Evolutionary conservation across 2,113 vertebrate genomes (phyloP), one percentile per base, ranked within the genome.

Genomic region (Serilophus lunatus): DNA sequence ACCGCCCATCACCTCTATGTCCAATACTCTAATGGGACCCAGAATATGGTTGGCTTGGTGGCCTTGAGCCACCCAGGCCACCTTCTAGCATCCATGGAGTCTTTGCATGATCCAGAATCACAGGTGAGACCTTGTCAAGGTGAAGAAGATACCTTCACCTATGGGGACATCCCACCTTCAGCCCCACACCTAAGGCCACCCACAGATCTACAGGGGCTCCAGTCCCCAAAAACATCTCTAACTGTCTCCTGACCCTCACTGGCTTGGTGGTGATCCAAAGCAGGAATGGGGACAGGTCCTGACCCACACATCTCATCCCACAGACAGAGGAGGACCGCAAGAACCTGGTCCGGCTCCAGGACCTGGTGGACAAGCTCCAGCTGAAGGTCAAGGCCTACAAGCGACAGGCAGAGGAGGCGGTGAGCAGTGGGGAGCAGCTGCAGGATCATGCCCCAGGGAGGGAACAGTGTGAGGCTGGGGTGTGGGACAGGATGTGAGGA

Each of bases 371-470:
- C 71, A 94, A 94, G 26, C 93, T 94, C 19, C 93, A 94, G 14
- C 3, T 92, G 93, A 94, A 94, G 20, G 93, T 94, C 86, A 94
- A 94, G 26, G 26, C 93, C 65, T 94, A 94, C 77, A 94, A 94
- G 50, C 12, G 93, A 20, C 93, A 94, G 77, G 93, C 93, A 2
- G 93, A 94, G 65, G 93, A 94, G 54, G 93, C 93, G 60, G 93
- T 94, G 49, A 89, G 87, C 11, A 35, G n/a, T 78, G 24, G 15
- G 13, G 19, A 23, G 7, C 42, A 64, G 13, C 17, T 24, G 23
- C n/a, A 28, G 23, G n/a, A 45, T 13, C 8, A 38, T 1, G n/a
- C 2, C 12, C 10, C 6, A 5, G n/a, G 53, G n/a, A 47, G 24
- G 2, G 9, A 24, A 57, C 4, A 4, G 3, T 6, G 3, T 60